Percentiles rank a stretch among this genome's conserved stretches.
Evolutionary conservation across 2,113 vertebrate genomes (phyloP).

Genomic region (Tichodroma muraria): DNA sequence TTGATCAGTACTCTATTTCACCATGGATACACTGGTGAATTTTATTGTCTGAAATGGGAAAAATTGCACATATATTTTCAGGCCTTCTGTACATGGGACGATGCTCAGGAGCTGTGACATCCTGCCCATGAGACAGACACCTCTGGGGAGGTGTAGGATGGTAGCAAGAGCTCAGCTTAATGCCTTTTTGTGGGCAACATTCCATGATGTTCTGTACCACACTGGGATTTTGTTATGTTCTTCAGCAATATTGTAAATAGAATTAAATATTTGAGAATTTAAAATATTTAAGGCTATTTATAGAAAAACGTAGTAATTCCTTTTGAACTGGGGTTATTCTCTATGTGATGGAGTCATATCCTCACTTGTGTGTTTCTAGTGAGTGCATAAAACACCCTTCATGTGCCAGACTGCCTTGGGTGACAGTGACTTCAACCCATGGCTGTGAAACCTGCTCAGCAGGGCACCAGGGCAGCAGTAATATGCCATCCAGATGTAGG

Average conservation of each 20-base stretch:
- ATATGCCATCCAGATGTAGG: not conserved
- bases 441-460: not conserved
- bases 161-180: not conserved
- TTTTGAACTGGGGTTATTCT: not conserved
- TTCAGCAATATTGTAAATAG: not conserved
- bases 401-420: not conserved
- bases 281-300: not conserved
- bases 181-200: not conserved
- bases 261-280: not conserved
- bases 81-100: not conserved
- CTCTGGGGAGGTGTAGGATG: not conserved
- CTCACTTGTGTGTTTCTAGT: not conserved
- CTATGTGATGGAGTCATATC: not conserved
- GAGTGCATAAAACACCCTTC: not conserved
- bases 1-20: not conserved
- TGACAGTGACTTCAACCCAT: not conserved
- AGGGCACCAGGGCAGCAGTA: not conserved
- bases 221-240: not conserved
- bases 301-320: not conserved
- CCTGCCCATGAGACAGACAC: not conserved
- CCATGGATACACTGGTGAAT: not conserved
- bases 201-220: not conserved
- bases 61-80: not conserved
- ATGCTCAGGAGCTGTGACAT: not conserved
- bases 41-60: not conserved